phyloP scores from a whole-genome alignment of 2,797 vertebrate species.

The Acanthurus leucopareius region DNA sequence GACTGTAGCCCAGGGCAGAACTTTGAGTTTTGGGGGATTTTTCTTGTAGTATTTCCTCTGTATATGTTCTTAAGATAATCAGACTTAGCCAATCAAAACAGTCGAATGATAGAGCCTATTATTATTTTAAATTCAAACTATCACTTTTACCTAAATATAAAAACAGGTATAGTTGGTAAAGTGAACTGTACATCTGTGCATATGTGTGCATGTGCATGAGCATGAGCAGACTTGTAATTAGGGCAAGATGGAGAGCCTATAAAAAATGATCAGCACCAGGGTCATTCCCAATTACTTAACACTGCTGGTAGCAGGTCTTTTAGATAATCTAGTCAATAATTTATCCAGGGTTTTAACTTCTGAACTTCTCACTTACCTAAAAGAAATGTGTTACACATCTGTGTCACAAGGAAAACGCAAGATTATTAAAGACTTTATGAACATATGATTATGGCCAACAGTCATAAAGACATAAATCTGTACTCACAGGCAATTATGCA shows the following conservation, averaged over 20 bases:
- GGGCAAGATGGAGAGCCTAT: too few species aligned
- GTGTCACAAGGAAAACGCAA: not conserved
- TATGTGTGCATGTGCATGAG: too few species aligned
- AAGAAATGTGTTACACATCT: not conserved
- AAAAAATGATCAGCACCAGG: too few species aligned
- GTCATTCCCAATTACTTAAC: too few species aligned
- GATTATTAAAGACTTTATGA: not conserved
- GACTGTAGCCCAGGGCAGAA: not conserved
- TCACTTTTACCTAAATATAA: not conserved
- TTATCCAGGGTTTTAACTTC: not conserved
- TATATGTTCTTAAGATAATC: not conserved
- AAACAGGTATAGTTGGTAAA: too few species aligned
- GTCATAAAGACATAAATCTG: conserved; percentile 43
- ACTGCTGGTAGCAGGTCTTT: not conserved
- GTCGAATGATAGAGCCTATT: too few species aligned
- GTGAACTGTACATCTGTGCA: too few species aligned
- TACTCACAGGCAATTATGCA: conserved; percentile 32
- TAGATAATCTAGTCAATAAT: not conserved
- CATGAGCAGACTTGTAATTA: too few species aligned
- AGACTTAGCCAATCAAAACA: not conserved
- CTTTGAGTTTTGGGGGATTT: too few species aligned
- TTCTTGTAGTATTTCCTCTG: too few species aligned
- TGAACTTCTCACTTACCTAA: conserved; percentile 14
- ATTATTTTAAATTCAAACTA: not conserved
- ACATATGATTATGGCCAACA: not conserved